Evolutionary conservation across 2,797 vertebrate genomes (phyloP).

Genomic region (Bothrops alternatus): DNA sequence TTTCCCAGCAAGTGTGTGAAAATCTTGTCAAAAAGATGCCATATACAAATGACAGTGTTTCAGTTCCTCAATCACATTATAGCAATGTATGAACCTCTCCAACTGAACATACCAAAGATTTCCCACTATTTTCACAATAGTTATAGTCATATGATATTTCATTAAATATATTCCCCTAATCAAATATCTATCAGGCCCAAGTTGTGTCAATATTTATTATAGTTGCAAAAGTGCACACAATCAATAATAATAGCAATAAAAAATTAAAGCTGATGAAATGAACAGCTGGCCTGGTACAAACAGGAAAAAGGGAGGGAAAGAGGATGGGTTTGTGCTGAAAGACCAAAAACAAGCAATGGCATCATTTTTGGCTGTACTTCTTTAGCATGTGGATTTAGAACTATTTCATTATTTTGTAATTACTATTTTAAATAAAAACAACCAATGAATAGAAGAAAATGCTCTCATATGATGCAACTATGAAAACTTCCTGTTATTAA

Average conservation of each 20-base stretch:
- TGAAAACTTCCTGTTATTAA: constrained; percentile 29
- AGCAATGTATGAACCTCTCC: not conserved
- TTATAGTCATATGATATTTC: too few species aligned
- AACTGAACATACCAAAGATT: not conserved
- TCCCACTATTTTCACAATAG: not conserved
- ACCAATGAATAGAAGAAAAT: constrained; percentile 14
- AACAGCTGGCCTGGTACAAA: constrained; percentile 19
- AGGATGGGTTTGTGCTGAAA: constrained; percentile 1
- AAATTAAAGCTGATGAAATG: not conserved
- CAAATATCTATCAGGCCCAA: not conserved
- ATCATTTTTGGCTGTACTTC: constrained; percentile 4
- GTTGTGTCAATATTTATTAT: not conserved
- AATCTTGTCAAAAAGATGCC: not conserved
- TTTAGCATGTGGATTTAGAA: not conserved
- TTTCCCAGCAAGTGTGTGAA: not conserved
- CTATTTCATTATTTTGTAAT: constrained; percentile 6
- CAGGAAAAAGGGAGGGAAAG: not conserved
- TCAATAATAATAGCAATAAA: not conserved
- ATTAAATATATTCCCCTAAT: not conserved
- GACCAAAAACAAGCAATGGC: not conserved
- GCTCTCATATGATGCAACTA: not conserved
- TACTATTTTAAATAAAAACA: constrained; percentile 33
- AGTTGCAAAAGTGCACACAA: not conserved
- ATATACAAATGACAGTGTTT: not conserved
- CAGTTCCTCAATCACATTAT: not conserved